These are phyloP conservation scores for Dromas ardeola DNA, from an alignment of 2,113 vertebrate genomes.

Conservation along the genomic window DNA sequence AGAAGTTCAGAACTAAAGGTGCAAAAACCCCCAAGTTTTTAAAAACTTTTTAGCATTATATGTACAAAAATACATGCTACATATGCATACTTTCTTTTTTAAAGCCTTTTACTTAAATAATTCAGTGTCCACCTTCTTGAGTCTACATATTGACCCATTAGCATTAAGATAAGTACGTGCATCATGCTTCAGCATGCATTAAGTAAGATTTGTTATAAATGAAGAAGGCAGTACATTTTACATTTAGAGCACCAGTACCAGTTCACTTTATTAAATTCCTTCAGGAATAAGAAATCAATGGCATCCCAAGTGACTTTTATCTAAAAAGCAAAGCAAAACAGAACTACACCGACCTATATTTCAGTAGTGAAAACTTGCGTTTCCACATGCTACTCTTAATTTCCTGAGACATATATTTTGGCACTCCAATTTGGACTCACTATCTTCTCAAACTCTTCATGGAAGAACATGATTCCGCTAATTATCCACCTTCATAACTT, in stretches of 20 bases:
- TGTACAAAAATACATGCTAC: not conserved
- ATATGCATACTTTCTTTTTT: not conserved
- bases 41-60: not conserved
- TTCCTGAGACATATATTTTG: not conserved
- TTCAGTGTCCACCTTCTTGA: not conserved
- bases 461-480: not conserved
- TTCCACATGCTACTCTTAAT: not conserved
- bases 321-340: not conserved
- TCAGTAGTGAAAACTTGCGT: not conserved
- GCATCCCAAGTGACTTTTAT: not conserved
- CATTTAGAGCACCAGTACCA: not conserved
- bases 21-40: fast-evolving
- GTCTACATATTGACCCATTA: not conserved
- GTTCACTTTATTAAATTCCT: not conserved
- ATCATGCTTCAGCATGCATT: not conserved
- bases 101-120: not conserved
- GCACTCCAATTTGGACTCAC: not conserved
- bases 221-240: not conserved
- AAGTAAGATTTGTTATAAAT: not conserved
- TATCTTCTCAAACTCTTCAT: not conserved
- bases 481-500: not conserved
- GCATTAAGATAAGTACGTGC: not conserved
- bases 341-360: not conserved
- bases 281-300: not conserved
- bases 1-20: not conserved